Evolutionary conservation across 2,797 vertebrate species (phyloP).

Genomic region (Lithobates sylvaticus): DNA sequence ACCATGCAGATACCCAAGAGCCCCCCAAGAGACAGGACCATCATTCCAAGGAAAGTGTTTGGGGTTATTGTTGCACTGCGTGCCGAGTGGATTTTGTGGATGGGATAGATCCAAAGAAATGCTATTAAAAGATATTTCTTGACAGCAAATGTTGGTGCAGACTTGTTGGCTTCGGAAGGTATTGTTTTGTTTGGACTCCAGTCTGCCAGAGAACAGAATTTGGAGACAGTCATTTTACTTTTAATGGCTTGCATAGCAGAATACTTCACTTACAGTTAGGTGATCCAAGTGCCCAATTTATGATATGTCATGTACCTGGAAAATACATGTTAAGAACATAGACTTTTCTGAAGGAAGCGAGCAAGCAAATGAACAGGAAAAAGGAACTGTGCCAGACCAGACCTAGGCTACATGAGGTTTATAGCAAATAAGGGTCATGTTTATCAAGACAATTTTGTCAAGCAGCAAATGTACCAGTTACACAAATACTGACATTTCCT

Average conservation of each 20-base stretch:
- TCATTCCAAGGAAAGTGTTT: slow-evolving; percentile 47
- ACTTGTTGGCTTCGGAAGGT: slow-evolving; percentile 55
- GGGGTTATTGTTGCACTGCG: slow-evolving; percentile 31
- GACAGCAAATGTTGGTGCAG: slow-evolving; percentile 60
- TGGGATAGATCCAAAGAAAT: slow-evolving; percentile 56
- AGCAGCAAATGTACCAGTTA: neutral
- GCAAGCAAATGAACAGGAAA: slow-evolving; percentile 13
- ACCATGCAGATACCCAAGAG: slow-evolving; percentile 34
- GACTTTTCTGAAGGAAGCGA: slow-evolving; percentile 36
- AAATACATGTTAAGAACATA: slow-evolving; percentile 60
- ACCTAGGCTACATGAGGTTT: neutral
- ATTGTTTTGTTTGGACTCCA: slow-evolving; percentile 59
- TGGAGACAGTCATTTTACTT: slow-evolving; percentile 56
- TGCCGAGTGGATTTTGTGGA: slow-evolving; percentile 35
- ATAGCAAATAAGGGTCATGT: slow-evolving; percentile 19
- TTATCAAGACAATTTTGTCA: slow-evolving; percentile 1
- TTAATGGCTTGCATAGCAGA: slow-evolving; percentile 54
- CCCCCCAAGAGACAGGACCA: slow-evolving; percentile 3
- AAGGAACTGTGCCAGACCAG: slow-evolving; percentile 2
- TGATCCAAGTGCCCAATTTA: slow-evolving; percentile 61
- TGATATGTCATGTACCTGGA: slow-evolving; percentile 61
- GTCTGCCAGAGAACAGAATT: slow-evolving; percentile 54
- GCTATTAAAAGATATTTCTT: slow-evolving; percentile 61
- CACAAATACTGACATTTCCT: neutral
- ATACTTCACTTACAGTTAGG: slow-evolving; percentile 53